phyloP scores from a whole-genome alignment of 2,113 vertebrate species.

The Barnardius zonarius region DNA sequence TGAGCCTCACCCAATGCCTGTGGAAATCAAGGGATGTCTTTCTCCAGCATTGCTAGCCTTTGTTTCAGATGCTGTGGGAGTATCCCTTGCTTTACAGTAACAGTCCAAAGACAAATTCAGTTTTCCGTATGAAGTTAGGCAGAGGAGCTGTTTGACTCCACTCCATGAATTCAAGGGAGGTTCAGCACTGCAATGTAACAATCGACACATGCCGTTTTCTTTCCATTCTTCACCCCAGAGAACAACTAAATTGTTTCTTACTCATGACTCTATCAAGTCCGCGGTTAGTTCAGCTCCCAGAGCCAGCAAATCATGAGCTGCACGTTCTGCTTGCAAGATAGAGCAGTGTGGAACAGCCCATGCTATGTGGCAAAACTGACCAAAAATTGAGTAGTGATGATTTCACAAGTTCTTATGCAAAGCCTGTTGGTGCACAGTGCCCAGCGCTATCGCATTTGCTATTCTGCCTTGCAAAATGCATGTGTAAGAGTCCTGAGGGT shows the following conservation, averaged over 20 bases:
- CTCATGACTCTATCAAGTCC: not conserved
- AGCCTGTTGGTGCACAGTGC: not conserved
- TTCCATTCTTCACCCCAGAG: constrained; percentile 25
- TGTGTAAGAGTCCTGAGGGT: not conserved
- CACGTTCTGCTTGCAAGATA: not conserved
- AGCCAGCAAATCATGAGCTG: not conserved
- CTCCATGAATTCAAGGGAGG: not conserved
- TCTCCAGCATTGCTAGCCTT: not conserved
- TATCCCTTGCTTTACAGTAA: not conserved
- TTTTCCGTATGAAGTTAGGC: constrained; percentile 7
- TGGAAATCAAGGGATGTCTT: not conserved
- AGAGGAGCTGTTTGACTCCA: constrained; percentile 28
- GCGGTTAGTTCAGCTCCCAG: not conserved
- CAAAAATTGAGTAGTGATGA: not conserved
- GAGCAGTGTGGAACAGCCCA: not conserved
- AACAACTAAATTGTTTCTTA: constrained; percentile 14
- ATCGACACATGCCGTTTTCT: not conserved
- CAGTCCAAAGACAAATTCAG: not conserved
- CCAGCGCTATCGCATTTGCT: not conserved
- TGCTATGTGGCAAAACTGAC: not conserved
- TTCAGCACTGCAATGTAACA: not conserved
- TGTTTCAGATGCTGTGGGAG: constrained; percentile 34
- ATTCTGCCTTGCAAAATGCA: not conserved
- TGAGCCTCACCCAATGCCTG: constrained; percentile 10
- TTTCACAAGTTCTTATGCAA: not conserved